These are phyloP conservation scores for Kryptolebias marmoratus DNA, from an alignment of 2,113 vertebrate genomes.

Conservation along the genomic window DNA sequence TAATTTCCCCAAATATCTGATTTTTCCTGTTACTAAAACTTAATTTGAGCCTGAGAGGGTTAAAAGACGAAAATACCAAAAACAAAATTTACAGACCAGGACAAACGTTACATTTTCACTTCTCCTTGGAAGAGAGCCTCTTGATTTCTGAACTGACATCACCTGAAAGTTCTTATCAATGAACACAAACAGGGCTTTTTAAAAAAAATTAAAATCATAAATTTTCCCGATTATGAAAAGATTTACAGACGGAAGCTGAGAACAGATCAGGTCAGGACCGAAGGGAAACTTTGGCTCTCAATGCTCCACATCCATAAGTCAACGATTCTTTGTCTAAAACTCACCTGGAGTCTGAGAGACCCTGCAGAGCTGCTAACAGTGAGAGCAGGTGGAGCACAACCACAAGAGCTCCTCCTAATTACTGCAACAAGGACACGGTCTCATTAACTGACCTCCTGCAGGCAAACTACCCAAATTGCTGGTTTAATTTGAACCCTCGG, in stretches of 20 bases:
- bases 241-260: constrained; percentile 1
- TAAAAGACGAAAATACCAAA: too few relatives aligned
- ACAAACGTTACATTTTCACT: too few relatives aligned
- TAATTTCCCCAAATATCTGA: too few relatives aligned
- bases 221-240: too few relatives aligned
- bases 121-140: too few relatives aligned
- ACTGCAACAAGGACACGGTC: constrained; percentile 26
- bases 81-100: too few relatives aligned
- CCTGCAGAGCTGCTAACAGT: constrained; percentile 3
- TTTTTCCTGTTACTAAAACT: too few relatives aligned
- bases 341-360: background rate
- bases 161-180: too few relatives aligned
- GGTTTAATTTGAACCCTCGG: constrained; percentile 12
- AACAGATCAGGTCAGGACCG: constrained; percentile 23
- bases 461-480: constrained; percentile 41
- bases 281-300: constrained; percentile 8
- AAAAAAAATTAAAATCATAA: too few relatives aligned
- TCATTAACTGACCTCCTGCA: constrained; percentile 60
- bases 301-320: background rate
- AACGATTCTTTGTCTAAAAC: background rate
- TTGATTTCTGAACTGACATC: too few relatives aligned
- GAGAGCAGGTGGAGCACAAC: constrained; percentile 13
- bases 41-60: too few relatives aligned
- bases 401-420: constrained; percentile 31
- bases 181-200: too few relatives aligned